Conservation (phyloP, 2,797 vertebrate genomes). For the Melanotaenia pygmaea region DNA sequence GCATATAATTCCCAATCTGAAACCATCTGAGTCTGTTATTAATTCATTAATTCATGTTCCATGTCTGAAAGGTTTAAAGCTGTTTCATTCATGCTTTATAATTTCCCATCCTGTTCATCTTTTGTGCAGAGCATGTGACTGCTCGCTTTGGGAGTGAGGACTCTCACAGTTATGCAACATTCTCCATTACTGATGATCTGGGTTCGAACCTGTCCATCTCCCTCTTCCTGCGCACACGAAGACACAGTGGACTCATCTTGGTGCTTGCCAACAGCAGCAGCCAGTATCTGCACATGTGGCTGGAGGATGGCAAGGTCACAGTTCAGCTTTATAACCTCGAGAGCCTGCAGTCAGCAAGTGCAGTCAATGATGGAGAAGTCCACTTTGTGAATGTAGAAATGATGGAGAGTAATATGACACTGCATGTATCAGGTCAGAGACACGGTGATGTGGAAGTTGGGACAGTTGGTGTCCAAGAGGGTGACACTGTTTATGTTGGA, state of each 20-base stretch:
- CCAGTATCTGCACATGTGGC: constrained; percentile 79
- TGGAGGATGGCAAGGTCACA: constrained; percentile 84
- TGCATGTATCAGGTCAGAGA: constrained; percentile 79
- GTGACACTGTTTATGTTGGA: constrained; percentile 84
- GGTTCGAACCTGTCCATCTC: constrained; percentile 83
- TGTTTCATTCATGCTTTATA: background rate
- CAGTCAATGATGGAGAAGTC: constrained; percentile 83
- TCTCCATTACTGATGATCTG: constrained; percentile 75
- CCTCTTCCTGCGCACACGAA: constrained; percentile 88
- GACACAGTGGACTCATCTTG: constrained; percentile 83
- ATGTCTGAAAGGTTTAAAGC: background rate
- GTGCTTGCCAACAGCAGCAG: constrained; percentile 79
- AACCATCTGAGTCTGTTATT: background rate
- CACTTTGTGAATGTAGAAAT: constrained; percentile 87
- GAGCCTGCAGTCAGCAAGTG: constrained; percentile 63
- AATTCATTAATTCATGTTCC: background rate
- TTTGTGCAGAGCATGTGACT: constrained; percentile 83
- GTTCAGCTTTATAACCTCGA: constrained; percentile 68
- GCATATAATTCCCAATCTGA: background rate
- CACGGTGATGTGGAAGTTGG: constrained; percentile 61
- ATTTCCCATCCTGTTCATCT: background rate
- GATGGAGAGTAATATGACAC: constrained; percentile 67
- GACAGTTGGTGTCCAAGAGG: constrained; percentile 62
- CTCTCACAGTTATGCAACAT: constrained; percentile 84
- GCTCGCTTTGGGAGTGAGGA: constrained; percentile 89